Evolutionary conservation across 1,140 invertebrate genomes (phyloP), one percentile per base, ranked within the genome.

Genomic region (Thalassaphorura encarpata): DNA sequence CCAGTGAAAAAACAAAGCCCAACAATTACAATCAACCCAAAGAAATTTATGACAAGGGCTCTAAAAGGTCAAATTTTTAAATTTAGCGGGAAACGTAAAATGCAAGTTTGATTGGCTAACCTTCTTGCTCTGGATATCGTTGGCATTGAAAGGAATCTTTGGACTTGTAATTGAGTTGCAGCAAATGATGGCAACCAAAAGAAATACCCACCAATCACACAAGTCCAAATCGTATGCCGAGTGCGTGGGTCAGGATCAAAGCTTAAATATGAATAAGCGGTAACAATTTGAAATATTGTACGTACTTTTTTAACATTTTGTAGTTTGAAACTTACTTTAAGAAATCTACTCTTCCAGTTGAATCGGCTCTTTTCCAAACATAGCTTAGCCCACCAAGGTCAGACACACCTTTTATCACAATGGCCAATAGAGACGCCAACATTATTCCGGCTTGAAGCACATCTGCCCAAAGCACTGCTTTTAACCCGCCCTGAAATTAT

Each of bases 341-440:
- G 16, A 51, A 54, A 15, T 31, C 39, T n/a, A 57, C 73, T 40
- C 89, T 77, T 27, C 77, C 76, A 2, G 80, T 77, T 26, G 81
- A 69, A 1, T 73, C 68, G 26, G 78, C 84, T 5, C 77, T 77
- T 1, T 80, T 67, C 77, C 85, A 89, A 15, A 94, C 80, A 28
- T 75, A 58, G 0, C 69, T 70, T 23, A 81, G n/a, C 52, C 88
- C 89, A 52, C 88, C 89, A 4, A 81, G 74, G 61, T 83, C 81
- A 27, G 76, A 70, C 16, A 80, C 73, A 0, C 87, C 89, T 59
- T 87, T 75, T 2, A 83, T 78, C 1, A 83, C 72, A n/a, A 77
- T 68, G 8, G 72, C 69, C 5, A 77, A 56, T 36, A 77, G 64
- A 2, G 75, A 73, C 1, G 67, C 66, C 51, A 75, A 71, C 73